Percentiles rank a stretch among this genome's conserved stretches.
Evolutionary conservation across 2,113 vertebrate species (phyloP).

Genomic region (Phyllostomus discolor): DNA sequence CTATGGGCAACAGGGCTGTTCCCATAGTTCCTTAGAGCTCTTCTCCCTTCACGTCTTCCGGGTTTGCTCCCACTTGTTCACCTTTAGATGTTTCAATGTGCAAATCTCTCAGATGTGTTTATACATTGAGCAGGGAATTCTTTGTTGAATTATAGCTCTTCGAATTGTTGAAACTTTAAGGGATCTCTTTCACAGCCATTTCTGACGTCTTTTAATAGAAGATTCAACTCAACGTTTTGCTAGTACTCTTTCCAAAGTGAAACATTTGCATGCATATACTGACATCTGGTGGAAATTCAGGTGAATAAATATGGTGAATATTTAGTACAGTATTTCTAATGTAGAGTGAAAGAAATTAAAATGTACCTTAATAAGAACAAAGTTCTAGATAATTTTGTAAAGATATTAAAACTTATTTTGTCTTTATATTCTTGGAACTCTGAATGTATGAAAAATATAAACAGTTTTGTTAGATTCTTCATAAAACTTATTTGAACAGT

Average conservation of each 20-base stretch:
- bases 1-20: background rate
- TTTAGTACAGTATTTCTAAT: background rate
- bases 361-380: background rate
- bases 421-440: background rate
- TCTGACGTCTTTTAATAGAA: background rate
- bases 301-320: slow-evolving; percentile 42
- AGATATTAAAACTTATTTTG: background rate
- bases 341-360: background rate
- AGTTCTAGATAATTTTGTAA: background rate
- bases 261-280: slow-evolving; percentile 44
- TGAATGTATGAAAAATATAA: background rate
- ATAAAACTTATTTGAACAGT: background rate
- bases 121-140: background rate
- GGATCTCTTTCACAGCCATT: background rate
- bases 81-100: background rate
- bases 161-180: background rate
- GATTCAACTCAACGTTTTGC: background rate
- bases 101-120: background rate
- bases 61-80: background rate
- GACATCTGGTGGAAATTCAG: slow-evolving; percentile 65
- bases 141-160: background rate
- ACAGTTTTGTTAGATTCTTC: background rate
- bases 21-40: background rate
- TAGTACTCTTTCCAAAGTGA: background rate
- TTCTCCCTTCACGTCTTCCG: background rate